A percentile compares a stretch with the other conserved stretches of the same genome.
phyloP scores from a whole-genome alignment of 2,888 invertebrate genomes.

The Dryocosmus kuriphilus region DNA sequence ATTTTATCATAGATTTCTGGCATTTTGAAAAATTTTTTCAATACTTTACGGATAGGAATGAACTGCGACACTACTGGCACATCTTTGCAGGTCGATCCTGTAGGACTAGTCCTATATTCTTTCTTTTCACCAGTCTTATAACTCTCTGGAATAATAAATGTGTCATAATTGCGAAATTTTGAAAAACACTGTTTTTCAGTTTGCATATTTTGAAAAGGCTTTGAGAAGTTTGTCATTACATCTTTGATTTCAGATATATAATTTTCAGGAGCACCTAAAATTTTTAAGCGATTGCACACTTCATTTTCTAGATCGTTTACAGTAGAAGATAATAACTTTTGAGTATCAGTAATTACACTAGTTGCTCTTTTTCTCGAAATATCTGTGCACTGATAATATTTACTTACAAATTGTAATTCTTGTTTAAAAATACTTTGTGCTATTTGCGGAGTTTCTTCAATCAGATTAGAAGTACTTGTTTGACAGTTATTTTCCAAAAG shows the following conservation, averaged over 20 bases:
- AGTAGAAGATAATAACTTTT: too few relatives aligned
- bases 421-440: background rate
- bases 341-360: too few relatives aligned
- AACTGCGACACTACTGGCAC: slow-evolving; percentile 37
- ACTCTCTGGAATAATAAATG: slow-evolving; percentile 46
- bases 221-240: slow-evolving; percentile 26
- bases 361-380: background rate
- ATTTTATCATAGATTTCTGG: too few relatives aligned
- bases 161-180: slow-evolving; percentile 41
- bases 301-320: slow-evolving; percentile 15
- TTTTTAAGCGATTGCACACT: slow-evolving; percentile 29
- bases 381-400: slow-evolving; percentile 1
- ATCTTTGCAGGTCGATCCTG: slow-evolving; percentile 35
- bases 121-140: background rate
- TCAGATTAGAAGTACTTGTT: slow-evolving; percentile 35
- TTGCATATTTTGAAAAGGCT: slow-evolving; percentile 39
- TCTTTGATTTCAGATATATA: slow-evolving; percentile 27
- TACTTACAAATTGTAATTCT: background rate
- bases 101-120: slow-evolving; percentile 41
- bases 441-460: background rate
- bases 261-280: background rate
- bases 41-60: too few relatives aligned
- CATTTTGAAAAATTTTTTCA: too few relatives aligned
- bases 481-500: slow-evolving; percentile 46
- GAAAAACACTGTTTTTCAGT: slow-evolving; percentile 46